A percentile compares a stretch with the other conserved stretches of the same genome.
phyloP scores from a whole-genome alignment of 2,113 vertebrate genomes.

The Mionectes macconnelli region DNA sequence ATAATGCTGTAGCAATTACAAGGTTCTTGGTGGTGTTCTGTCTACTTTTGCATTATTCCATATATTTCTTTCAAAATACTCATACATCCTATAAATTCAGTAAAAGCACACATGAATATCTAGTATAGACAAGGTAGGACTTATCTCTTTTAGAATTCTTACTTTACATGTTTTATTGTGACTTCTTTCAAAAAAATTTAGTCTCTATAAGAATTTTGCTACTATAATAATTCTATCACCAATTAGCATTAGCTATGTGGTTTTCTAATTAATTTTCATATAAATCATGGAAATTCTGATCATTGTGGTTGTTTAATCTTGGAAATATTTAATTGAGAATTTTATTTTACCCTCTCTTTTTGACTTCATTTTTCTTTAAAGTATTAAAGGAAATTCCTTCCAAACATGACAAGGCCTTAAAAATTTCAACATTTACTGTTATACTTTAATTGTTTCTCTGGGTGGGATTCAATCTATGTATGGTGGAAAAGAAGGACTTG shows the following conservation, averaged over 20 bases:
- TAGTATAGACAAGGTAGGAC: not conserved
- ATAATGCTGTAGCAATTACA: not conserved
- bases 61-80: not conserved
- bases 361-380: not conserved
- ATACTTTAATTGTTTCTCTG: not conserved
- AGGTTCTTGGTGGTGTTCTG: not conserved
- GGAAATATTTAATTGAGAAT: not conserved
- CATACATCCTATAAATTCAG: not conserved
- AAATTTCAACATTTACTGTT: not conserved
- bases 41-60: not conserved
- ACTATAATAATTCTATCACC: not conserved
- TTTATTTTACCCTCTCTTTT: not conserved
- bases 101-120: not conserved
- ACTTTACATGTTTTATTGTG: not conserved
- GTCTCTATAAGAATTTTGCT: not conserved
- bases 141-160: not conserved
- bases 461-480: fast-evolving
- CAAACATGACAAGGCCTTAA: not conserved
- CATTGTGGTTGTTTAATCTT: not conserved
- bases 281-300: not conserved
- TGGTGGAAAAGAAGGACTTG: not conserved
- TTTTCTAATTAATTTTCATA: not conserved
- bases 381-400: not conserved
- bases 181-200: not conserved
- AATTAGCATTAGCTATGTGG: not conserved